phyloP scores from a whole-genome alignment of 2,113 vertebrate genomes.

The Mus spicilegus region DNA sequence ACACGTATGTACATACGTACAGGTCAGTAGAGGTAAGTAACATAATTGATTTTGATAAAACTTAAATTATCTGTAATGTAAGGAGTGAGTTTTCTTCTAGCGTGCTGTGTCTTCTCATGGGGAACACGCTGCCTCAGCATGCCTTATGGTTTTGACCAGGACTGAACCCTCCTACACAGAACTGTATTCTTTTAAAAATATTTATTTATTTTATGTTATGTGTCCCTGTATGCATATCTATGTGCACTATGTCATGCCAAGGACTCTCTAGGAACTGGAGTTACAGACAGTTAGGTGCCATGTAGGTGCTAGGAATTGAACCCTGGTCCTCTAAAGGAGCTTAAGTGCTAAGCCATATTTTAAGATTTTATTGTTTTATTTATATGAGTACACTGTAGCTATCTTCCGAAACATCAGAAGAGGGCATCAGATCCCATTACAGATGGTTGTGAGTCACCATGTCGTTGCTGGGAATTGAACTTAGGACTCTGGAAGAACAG shows the following conservation, averaged over 20 bases:
- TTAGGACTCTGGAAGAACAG: too few species aligned
- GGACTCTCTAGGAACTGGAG: neutral
- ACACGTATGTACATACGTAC: neutral
- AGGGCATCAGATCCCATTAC: too few species aligned
- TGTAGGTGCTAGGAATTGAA: neutral
- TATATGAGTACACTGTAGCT: too few species aligned
- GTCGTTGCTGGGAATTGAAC: too few species aligned
- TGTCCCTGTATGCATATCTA: neutral
- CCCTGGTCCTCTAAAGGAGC: neutral
- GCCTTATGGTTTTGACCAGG: neutral
- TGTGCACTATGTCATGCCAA: neutral
- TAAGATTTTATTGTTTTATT: too few species aligned
- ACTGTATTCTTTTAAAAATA: neutral
- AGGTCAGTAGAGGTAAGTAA: slow-evolving; percentile 60
- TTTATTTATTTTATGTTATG: neutral
- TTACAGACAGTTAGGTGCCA: neutral
- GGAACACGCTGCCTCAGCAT: neutral
- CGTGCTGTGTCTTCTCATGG: neutral
- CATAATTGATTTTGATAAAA: slow-evolving; percentile 23
- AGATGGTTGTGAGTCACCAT: too few species aligned
- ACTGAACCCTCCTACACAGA: neutral
- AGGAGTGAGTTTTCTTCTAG: slow-evolving; percentile 5
- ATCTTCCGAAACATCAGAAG: too few species aligned
- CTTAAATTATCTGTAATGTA: slow-evolving; percentile 58
- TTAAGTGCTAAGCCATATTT: neutral